Evolutionary conservation across 2,113 vertebrate species (phyloP).

Genomic region (Vanacampus margaritifer): DNA sequence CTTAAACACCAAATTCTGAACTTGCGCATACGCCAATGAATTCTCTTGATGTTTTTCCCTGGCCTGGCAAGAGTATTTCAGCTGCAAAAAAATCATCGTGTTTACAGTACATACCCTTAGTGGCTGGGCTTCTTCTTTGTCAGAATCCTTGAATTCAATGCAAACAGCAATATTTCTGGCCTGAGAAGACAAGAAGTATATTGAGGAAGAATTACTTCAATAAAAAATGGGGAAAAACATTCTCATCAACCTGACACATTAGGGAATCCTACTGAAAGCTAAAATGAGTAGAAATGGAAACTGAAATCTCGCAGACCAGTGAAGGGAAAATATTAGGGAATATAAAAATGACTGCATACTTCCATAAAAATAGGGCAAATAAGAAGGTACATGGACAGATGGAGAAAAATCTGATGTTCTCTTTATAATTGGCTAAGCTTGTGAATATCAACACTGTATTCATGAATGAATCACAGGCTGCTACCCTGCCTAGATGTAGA

Average conservation of each 20-base stretch:
- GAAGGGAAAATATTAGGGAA: slow-evolving; percentile 8
- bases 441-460: too few relatives aligned
- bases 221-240: not conserved
- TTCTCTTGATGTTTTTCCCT: not conserved
- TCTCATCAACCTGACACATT: not conserved
- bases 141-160: slow-evolving; percentile 93
- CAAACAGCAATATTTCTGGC: slow-evolving; percentile 94
- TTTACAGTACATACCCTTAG: slow-evolving; percentile 79
- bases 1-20: not conserved
- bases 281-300: not conserved
- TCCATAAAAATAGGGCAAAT: slow-evolving; percentile 21
- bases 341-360: slow-evolving; percentile 3
- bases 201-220: not conserved
- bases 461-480: slow-evolving; percentile 45
- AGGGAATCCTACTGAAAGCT: not conserved
- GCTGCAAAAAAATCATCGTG: slow-evolving; percentile 3
- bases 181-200: slow-evolving; percentile 58
- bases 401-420: not conserved
- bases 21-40: not conserved
- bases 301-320: not conserved
- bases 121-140: slow-evolving; percentile 85
- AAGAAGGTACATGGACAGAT: slow-evolving; percentile 13
- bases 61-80: not conserved
- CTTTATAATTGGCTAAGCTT: not conserved
- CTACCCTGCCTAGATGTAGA: slow-evolving; percentile 22